Conservation (phyloP, 2,113 vertebrate genomes). For the Speoplatyrhinus poulsoni region DNA sequence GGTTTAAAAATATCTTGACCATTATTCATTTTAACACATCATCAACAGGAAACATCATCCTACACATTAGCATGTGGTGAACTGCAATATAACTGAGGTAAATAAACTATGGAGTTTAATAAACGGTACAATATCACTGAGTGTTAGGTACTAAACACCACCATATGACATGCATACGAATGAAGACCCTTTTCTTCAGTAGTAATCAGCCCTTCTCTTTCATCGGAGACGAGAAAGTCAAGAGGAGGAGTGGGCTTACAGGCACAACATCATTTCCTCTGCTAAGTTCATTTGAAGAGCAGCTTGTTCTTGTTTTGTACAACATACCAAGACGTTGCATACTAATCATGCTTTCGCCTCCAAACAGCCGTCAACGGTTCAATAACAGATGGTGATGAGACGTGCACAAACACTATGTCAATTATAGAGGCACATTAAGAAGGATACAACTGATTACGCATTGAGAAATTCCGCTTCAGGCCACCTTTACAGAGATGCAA, state of each 20-base stretch:
- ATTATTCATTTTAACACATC: no score
- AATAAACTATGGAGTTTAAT: neutral
- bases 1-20: neutral
- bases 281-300: conserved; percentile 28
- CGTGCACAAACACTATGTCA: conserved; percentile 14
- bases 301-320: conserved; percentile 42
- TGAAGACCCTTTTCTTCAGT: conserved; percentile 28
- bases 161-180: conserved; percentile 28
- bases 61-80: no score
- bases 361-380: conserved; percentile 29
- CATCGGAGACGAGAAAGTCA: conserved; percentile 34
- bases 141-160: conserved; percentile 4
- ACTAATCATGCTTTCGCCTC: conserved; percentile 5
- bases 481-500: no score
- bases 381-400: conserved; percentile 22
- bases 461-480: no score
- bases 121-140: conserved; percentile 9
- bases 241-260: conserved; percentile 26
- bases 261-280: conserved; percentile 30
- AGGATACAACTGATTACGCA: no score
- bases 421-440: neutral
- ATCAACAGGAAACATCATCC: no score
- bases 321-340: conserved; percentile 3
- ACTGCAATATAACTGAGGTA: no score
- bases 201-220: conserved; percentile 36